Percentiles rank a stretch among this genome's conserved stretches.
phyloP scores from a whole-genome alignment of 2,888 invertebrate species.

The Campoletis raptor region DNA sequence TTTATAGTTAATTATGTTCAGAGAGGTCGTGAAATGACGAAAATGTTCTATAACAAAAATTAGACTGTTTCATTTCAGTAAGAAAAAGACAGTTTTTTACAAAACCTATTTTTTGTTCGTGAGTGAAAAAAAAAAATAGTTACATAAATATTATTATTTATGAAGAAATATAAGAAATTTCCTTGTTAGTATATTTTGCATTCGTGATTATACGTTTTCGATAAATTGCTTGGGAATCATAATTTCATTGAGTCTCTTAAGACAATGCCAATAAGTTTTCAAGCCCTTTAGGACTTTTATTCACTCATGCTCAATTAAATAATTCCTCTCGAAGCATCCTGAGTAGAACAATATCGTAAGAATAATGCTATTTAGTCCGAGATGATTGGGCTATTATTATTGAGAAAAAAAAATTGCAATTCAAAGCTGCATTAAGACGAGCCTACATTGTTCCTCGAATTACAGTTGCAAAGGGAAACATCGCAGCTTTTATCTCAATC shows the following conservation, averaged over 20 bases:
- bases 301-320: conserved; percentile 40
- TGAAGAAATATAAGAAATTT: not conserved
- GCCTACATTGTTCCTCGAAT: conserved; percentile 29
- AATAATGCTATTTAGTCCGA: conserved; percentile 7
- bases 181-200: not conserved
- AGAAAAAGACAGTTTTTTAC: not conserved
- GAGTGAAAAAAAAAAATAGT: not conserved
- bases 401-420: conserved; percentile 10
- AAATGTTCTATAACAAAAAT: too few relatives aligned
- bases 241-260: conserved; percentile 36
- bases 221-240: conserved; percentile 48
- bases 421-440: conserved; percentile 2
- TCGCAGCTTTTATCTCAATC: not conserved
- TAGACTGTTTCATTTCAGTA: too few relatives aligned
- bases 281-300: not conserved
- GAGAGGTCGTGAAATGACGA: too few relatives aligned
- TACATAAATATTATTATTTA: not conserved
- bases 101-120: not conserved
- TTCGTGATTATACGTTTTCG: not conserved
- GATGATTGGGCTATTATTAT: conserved; percentile 60
- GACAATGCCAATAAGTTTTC: conserved; percentile 38
- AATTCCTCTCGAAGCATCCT: conserved; percentile 23
- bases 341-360: conserved; percentile 43
- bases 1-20: not conserved
- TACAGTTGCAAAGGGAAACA: conserved; percentile 6